phyloP scores from a whole-genome alignment of 1,140 invertebrate genomes.

The Drosophila kohkoa region DNA sequence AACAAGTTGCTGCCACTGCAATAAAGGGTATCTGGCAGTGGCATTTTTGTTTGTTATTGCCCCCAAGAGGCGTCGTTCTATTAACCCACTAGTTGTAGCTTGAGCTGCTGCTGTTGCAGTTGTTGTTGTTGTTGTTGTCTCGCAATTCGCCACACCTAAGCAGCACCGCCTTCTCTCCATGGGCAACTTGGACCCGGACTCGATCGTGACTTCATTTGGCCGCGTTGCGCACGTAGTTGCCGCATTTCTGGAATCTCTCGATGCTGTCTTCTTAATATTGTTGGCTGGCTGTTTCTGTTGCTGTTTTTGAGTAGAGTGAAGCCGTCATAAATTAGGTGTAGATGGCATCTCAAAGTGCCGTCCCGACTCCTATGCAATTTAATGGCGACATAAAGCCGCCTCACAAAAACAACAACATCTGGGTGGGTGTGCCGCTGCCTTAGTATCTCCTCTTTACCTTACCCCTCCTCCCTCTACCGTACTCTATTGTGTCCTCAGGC shows the following conservation, averaged over 20 bases:
- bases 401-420: not conserved
- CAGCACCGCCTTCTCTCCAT: constrained; percentile 25
- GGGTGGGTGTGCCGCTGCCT: constrained; percentile 21
- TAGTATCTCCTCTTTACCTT: not conserved
- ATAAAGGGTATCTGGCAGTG: constrained; percentile 19
- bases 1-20: not conserved
- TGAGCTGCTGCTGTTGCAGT: constrained; percentile 15
- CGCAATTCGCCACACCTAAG: constrained; percentile 57
- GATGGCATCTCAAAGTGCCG: constrained; percentile 78
- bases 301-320: constrained; percentile 43
- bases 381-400: constrained; percentile 46
- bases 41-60: not conserved
- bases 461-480: not conserved
- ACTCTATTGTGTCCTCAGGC: not conserved
- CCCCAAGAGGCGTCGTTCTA: constrained; percentile 52
- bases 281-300: constrained; percentile 25
- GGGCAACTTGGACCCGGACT: constrained; percentile 32
- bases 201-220: constrained; percentile 67
- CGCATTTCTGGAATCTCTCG: constrained; percentile 63
- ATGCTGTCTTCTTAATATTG: constrained; percentile 34
- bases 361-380: constrained; percentile 51
- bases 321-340: constrained; percentile 77
- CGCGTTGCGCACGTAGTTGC: constrained; percentile 56
- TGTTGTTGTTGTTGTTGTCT: constrained; percentile 38
- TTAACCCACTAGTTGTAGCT: constrained; percentile 66